Percentiles rank a stretch among this genome's conserved stretches.
Evolutionary conservation across 2,888 invertebrate genomes (phyloP).

Genomic region (Drosophila niveifrons): DNA sequence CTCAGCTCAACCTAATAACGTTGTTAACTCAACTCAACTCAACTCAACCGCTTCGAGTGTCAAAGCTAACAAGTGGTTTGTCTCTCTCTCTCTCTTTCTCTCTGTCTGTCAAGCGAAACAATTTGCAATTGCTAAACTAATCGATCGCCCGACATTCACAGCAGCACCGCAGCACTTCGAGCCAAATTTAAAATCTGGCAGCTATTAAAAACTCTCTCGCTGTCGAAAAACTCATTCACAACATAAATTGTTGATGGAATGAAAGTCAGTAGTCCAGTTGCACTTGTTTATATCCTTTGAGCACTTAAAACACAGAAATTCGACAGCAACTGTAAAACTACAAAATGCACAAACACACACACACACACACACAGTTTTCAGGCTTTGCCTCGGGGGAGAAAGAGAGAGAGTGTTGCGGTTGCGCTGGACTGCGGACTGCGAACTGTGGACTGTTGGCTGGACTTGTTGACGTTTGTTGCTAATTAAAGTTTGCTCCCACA

Average conservation of each 20-base stretch:
- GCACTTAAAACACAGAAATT: neutral
- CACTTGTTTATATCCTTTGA: neutral
- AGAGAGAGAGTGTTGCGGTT: neutral
- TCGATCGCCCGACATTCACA: neutral
- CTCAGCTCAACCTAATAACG: conserved; percentile 5
- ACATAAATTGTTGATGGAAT: neutral
- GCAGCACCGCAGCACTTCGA: too few relatives aligned
- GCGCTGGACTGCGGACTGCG: too few relatives aligned
- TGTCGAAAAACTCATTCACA: neutral
- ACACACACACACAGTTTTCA: conserved; percentile 1
- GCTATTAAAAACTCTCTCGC: too few relatives aligned
- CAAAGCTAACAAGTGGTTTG: conserved; percentile 10
- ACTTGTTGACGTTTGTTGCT: conserved; percentile 43
- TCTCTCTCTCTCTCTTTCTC: too few relatives aligned
- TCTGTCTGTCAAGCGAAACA: neutral
- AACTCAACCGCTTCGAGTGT: neutral
- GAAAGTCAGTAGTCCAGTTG: neutral
- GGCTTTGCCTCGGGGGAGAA: neutral
- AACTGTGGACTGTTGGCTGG: neutral
- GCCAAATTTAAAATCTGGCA: too few relatives aligned
- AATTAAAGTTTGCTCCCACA: conserved; percentile 51
- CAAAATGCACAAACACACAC: conserved; percentile 1
- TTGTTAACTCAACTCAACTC: neutral
- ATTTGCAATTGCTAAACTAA: neutral
- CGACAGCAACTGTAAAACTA: conserved; percentile 2